Conservation (phyloP, 2,888 invertebrate genomes). For the Aricia artaxerxes region DNA sequence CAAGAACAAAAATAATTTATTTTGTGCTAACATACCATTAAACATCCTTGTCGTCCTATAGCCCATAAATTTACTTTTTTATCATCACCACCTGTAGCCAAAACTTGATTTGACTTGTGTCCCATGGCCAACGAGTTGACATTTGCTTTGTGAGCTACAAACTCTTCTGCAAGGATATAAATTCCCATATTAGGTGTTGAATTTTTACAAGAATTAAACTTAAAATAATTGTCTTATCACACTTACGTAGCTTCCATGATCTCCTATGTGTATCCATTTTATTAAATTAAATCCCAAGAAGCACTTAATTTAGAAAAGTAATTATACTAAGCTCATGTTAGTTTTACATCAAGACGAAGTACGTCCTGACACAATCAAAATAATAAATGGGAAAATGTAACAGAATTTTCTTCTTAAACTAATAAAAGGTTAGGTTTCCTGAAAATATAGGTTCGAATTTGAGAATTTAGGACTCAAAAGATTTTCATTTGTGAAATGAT, state of each 20-base stretch:
- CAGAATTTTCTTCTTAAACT: neutral
- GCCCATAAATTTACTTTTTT: constrained; percentile 99
- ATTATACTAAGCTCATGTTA: neutral
- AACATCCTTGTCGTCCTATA: constrained; percentile 95
- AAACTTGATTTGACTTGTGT: constrained; percentile 93
- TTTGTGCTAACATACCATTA: constrained; percentile 88
- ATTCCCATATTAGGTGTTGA: neutral
- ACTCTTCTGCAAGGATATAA: constrained; percentile 84
- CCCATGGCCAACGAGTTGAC: constrained; percentile 94
- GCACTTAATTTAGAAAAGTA: neutral
- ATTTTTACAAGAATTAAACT: neutral
- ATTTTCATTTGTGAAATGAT: constrained; percentile 9
- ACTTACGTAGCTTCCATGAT: constrained; percentile 93
- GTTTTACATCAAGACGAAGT: neutral
- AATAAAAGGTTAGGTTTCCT: neutral
- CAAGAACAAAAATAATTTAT: neutral
- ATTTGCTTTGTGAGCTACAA: constrained; percentile 91
- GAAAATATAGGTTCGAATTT: neutral
- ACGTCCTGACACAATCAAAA: neutral
- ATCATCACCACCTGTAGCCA: constrained; percentile 97
- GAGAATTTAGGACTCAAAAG: neutral
- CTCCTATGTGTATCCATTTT: constrained; percentile 81
- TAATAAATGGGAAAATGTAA: neutral
- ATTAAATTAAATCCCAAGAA: constrained; percentile 34
- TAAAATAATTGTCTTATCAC: neutral